Evolutionary conservation across 2,888 invertebrate genomes (phyloP), one percentile per base, ranked within the genome.

Genomic region (Tanytarsus gracilentus): DNA sequence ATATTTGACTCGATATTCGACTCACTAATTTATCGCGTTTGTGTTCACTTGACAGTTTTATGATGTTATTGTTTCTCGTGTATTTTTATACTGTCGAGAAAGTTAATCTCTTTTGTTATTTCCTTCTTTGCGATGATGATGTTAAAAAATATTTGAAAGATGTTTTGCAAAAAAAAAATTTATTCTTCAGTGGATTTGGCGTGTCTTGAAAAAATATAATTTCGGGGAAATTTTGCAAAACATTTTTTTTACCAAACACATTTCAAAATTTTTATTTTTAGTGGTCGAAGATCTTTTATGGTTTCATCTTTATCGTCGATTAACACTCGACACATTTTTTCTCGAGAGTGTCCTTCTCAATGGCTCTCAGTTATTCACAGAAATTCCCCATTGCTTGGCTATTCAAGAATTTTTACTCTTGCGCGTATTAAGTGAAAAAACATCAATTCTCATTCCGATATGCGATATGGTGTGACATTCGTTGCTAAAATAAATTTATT

Each of bases 31-130:
- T 55, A 55, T 55, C 51, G 51, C 30, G 21, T 51, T 30, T 51
- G 27, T 44, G 44, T 44, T 18, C 51, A 14, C 18, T 53, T 53
- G 39, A 55, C 55, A 55, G 55, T 40, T 55, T 55, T 55, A 55
- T 39, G 55, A 55, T 55, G 55, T 55, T 55, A 29, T 51, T 51
- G 51, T 51, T 30, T n/a, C n/a, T n/a, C n/a, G n/a, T 51, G 30
- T 51, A 29, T 51, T 51, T 51, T 30, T 51, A 51, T 39, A 5
- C 4, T n/a, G n/a, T n/a, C n/a, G n/a, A n/a, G n/a, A n/a, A n/a
- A n/a, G n/a, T n/a, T n/a, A n/a, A n/a, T n/a, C 4, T 9, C 39
- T 39, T 6, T 9, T 39, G 39, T 39, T 39, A 5, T 39, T 39
- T 5, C 8, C n/a, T n/a, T 9, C 7, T 9, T 39, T 39, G 4